Evolutionary conservation across 2,888 invertebrate species (phyloP).

Genomic region (Piscicola geometra): DNA sequence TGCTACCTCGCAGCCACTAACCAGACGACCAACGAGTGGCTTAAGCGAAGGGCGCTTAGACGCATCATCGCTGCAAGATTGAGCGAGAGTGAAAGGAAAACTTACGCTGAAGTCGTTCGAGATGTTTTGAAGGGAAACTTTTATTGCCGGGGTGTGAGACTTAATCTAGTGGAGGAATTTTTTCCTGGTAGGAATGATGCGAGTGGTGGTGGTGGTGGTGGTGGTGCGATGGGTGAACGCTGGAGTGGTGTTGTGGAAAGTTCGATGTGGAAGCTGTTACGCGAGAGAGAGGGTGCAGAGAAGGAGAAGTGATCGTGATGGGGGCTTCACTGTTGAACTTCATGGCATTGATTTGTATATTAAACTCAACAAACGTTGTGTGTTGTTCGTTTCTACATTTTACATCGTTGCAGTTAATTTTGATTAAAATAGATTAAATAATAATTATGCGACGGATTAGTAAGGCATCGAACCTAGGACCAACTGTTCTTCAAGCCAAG

Average conservation of each 20-base stretch:
- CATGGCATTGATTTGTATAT: no score
- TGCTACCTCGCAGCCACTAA: slow-evolving; percentile 49
- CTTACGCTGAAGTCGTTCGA: not conserved
- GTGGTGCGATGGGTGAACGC: not conserved
- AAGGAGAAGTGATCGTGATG: not conserved
- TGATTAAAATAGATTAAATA: no score
- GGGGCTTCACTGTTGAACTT: no score
- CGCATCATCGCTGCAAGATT: not conserved
- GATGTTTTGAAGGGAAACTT: slow-evolving; percentile 10
- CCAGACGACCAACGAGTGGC: slow-evolving; percentile 54
- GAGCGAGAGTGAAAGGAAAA: not conserved
- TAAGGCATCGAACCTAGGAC: no score
- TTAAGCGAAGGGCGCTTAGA: slow-evolving; percentile 44
- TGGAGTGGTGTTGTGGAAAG: not conserved
- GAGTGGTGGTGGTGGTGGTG: not conserved
- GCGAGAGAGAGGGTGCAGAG: not conserved
- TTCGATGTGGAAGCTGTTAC: not conserved
- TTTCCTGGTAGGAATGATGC: slow-evolving; percentile 41
- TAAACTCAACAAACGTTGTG: no score
- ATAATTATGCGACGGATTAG: no score
- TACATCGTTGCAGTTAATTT: no score
- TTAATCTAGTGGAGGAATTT: slow-evolving; percentile 48
- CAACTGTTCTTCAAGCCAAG: no score
- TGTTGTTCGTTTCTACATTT: no score
- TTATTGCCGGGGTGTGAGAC: slow-evolving; percentile 46